Base-by-base conservation (phyloP, 2,888 invertebrate species). In the Amiota minor region DNA sequence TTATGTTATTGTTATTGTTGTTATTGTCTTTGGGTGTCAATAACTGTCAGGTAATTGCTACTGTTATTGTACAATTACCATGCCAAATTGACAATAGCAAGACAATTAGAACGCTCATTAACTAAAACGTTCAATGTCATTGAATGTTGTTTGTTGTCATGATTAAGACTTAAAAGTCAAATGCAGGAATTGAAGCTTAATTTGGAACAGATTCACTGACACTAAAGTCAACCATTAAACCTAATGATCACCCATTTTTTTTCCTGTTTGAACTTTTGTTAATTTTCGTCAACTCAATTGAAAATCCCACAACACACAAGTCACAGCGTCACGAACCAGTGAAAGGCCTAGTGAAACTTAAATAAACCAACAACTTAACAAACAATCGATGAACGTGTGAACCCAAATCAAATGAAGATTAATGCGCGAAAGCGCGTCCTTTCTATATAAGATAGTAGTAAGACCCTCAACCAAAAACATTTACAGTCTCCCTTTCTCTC, bases 381-480 rank as follows among this genome's bases (percentile, higher is more conserved):
- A 35, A 35, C 6, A 35, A 35, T 35, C 35, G 35, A 62, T 49
- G 74, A 74, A 49, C 53, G 56, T 20, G 9, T 46, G 61, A 72
- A 83, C 84, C 83, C 86, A 85, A 83, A 85, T 83, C 83, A 83
- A 83, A 84, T 85, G 84, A 84, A 83, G 86, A 83, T 83, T 83
- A 85, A 85, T 85, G 84, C 83, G 83, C 76, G 35, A 35, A 35
- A 71, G 81, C 79, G 46, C 81, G 84, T 81, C 83, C 80, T 83
- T 59, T 9, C 11, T 18, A 56, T 18, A 56, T 10, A 16, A 18
- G 16, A 16, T 20, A 59, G 9, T 16, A 53, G 14, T 53, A 35
- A 35, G 35, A 35, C 35, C 35, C 35, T 35, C 6, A 35, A 35
- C 2, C 35, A 6, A 35, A 35, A 35, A 35, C 35, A 35, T 35